Evolutionary conservation across 1,140 invertebrate genomes (phyloP).

Genomic region (Vollenhovia emeryi): DNA sequence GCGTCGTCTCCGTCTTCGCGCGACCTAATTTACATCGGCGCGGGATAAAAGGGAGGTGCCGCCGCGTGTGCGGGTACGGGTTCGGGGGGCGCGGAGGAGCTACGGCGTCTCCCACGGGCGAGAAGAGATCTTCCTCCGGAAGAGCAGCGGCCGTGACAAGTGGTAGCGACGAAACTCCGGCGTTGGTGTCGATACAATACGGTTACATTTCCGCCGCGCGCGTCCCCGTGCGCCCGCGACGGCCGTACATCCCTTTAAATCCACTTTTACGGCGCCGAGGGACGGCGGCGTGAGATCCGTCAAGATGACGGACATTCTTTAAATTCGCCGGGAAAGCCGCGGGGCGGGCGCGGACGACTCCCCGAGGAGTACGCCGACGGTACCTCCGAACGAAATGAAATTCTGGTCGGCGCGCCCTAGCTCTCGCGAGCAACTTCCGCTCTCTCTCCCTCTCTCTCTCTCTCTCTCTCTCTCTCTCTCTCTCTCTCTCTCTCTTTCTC

Average conservation of each 20-base stretch:
- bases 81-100: not conserved
- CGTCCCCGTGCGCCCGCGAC: not conserved
- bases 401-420: slow-evolving; percentile 49
- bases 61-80: slow-evolving; percentile 4
- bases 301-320: slow-evolving; percentile 57
- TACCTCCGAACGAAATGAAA: slow-evolving; percentile 66
- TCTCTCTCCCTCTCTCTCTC: not conserved
- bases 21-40: slow-evolving; percentile 14
- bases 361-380: slow-evolving; percentile 56
- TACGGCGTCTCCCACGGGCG: not conserved
- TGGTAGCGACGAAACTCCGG: slow-evolving; percentile 29
- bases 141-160: slow-evolving; percentile 39
- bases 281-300: slow-evolving; percentile 54
- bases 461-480: not conserved
- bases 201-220: slow-evolving; percentile 29
- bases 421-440: too few relatives aligned
- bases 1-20: not conserved
- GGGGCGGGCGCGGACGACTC: slow-evolving; percentile 35
- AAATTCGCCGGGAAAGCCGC: slow-evolving; percentile 52
- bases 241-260: slow-evolving; percentile 49
- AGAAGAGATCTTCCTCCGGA: not conserved
- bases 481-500: not conserved
- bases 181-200: slow-evolving; percentile 45
- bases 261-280: slow-evolving; percentile 57
- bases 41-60: slow-evolving; percentile 9